phyloP scores from a whole-genome alignment of 2,888 invertebrate genomes.

The Dolichomitus sp. region DNA sequence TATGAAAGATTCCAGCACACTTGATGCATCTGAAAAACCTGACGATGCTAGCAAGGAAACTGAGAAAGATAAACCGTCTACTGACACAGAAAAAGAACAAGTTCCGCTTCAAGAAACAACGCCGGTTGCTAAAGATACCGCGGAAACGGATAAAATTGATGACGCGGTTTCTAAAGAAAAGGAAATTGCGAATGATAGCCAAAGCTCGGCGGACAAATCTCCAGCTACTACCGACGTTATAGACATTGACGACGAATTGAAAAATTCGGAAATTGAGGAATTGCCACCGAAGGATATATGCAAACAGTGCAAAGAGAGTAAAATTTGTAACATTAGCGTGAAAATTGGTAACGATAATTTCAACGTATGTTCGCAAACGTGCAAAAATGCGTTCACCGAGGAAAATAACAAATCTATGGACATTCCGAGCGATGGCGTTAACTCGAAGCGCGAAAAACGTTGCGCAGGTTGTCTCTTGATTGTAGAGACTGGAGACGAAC shows the following conservation, averaged over 20 bases:
- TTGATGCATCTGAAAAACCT: slow-evolving; percentile 60
- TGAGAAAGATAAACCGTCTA: slow-evolving; percentile 45
- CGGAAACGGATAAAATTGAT: slow-evolving; percentile 76
- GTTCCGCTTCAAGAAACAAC: slow-evolving; percentile 50
- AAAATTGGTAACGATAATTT: slow-evolving; percentile 86
- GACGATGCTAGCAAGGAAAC: slow-evolving; percentile 37
- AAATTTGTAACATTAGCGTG: slow-evolving; percentile 84
- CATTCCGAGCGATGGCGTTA: slow-evolving; percentile 83
- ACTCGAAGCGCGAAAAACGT: slow-evolving; percentile 83
- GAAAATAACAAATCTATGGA: slow-evolving; percentile 82
- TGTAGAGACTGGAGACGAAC: slow-evolving; percentile 88
- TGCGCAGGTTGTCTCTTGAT: slow-evolving; percentile 83
- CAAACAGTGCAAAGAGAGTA: slow-evolving; percentile 81
- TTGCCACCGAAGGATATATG: slow-evolving; percentile 75
- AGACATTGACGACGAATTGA: slow-evolving; percentile 87
- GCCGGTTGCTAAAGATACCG: slow-evolving; percentile 86
- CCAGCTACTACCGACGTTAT: slow-evolving; percentile 78
- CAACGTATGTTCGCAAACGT: slow-evolving; percentile 82
- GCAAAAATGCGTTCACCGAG: slow-evolving; percentile 79
- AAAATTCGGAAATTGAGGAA: slow-evolving; percentile 81
- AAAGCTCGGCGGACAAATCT: slow-evolving; percentile 57
- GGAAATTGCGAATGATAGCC: slow-evolving; percentile 30
- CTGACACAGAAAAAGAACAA: slow-evolving; percentile 41
- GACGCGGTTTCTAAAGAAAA: not conserved
- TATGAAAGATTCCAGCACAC: slow-evolving; percentile 76